Evolutionary conservation across 2,797 vertebrate species (phyloP).

Genomic region (Kryptopterus vitreolus): DNA sequence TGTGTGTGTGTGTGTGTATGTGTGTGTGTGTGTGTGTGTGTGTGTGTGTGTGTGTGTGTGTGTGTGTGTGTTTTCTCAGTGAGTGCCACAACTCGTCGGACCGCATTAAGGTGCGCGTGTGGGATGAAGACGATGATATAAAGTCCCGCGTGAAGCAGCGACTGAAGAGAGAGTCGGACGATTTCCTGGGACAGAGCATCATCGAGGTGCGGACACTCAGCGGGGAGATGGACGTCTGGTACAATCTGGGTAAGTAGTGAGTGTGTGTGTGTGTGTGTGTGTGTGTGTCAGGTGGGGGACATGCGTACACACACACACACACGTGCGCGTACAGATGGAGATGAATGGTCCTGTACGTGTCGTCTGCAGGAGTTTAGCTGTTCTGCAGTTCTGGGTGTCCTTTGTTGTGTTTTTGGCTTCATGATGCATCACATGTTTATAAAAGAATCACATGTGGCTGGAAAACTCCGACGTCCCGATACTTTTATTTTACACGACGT

Average conservation of each 20-base stretch:
- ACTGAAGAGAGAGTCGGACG: constrained; percentile 94
- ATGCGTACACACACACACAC: not conserved
- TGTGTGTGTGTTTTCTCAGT: constrained; percentile 62
- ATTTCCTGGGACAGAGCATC: constrained; percentile 97
- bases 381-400: too few species aligned
- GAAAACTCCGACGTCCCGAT: not conserved
- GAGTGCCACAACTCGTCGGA: constrained; percentile 99
- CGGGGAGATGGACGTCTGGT: constrained; percentile 99
- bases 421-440: too few species aligned
- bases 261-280: not conserved
- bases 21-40: not conserved
- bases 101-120: constrained; percentile 95
- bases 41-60: not conserved
- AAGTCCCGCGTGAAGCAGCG: constrained; percentile 97
- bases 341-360: too few species aligned
- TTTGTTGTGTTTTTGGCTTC: too few species aligned
- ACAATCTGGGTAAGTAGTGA: constrained; percentile 96
- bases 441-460: too few species aligned
- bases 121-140: constrained; percentile 98
- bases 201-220: constrained; percentile 97
- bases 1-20: too few species aligned
- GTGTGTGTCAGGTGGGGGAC: not conserved
- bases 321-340: not conserved
- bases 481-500: too few species aligned
- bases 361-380: too few species aligned